phyloP scores from a whole-genome alignment of 1,140 invertebrate species.

The Parasteatoda tepidariorum region DNA sequence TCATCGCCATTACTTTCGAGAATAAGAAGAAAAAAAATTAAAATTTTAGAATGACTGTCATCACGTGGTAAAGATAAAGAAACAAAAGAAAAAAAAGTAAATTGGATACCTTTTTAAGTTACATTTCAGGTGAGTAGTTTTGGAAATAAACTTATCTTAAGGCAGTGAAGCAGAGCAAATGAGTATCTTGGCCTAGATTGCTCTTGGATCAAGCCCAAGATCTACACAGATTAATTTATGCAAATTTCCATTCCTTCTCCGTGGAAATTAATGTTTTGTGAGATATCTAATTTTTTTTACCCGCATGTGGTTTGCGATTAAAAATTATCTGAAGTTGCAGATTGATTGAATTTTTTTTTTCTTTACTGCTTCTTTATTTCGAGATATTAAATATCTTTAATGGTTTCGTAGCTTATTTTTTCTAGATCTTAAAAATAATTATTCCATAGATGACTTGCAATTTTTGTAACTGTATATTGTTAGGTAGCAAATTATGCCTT shows the following conservation, averaged over 20 bases:
- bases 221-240: slow-evolving; percentile 35
- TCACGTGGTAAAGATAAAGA: not conserved
- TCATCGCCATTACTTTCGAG: not conserved
- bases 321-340: slow-evolving; percentile 9
- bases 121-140: slow-evolving; percentile 4
- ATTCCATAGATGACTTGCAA: too few relatives aligned
- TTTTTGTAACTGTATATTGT: too few relatives aligned
- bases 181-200: slow-evolving; percentile 23
- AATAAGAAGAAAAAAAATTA: not conserved
- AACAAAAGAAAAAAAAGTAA: not conserved
- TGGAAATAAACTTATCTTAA: slow-evolving; percentile 40
- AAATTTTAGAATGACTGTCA: not conserved
- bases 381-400: too few relatives aligned
- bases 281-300: slow-evolving; percentile 21
- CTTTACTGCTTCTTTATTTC: not conserved
- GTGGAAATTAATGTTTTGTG: slow-evolving; percentile 36
- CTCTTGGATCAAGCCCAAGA: slow-evolving; percentile 15
- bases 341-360: not conserved
- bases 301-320: slow-evolving; percentile 10
- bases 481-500: too few relatives aligned
- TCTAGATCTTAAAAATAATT: too few relatives aligned
- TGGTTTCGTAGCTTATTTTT: too few relatives aligned
- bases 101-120: not conserved
- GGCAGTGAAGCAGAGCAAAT: slow-evolving; percentile 11
- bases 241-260: slow-evolving; percentile 1